A percentile compares a stretch with the other conserved stretches of the same genome.
Conservation (phyloP, 2,888 invertebrate genomes). For the Mimumesa dahlbomi region DNA sequence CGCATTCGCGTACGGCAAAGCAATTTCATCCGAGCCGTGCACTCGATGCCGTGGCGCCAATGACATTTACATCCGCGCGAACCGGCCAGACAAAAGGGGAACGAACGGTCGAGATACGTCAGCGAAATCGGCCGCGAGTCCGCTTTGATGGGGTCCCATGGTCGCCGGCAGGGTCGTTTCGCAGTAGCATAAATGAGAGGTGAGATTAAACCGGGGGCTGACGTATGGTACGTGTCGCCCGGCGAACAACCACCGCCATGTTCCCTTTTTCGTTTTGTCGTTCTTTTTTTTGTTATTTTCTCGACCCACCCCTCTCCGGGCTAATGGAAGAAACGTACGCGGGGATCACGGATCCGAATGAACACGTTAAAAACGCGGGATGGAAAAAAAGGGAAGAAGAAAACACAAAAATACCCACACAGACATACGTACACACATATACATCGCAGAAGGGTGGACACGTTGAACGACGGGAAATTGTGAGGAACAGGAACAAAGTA, state of each 20-base stretch:
- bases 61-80: constrained; percentile 66
- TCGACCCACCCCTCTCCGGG: constrained; percentile 4
- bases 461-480: too few species aligned
- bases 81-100: constrained; percentile 62
- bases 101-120: constrained; percentile 66
- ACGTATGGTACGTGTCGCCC: constrained; percentile 66
- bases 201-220: constrained; percentile 75
- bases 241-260: constrained; percentile 37
- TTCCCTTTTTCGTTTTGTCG: constrained; percentile 32
- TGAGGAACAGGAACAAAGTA: too few species aligned
- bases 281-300: constrained; percentile 3
- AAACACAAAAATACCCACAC: too few species aligned
- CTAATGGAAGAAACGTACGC: constrained; percentile 55
- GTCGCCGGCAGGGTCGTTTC: constrained; percentile 71
- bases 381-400: not conserved
- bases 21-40: constrained; percentile 51
- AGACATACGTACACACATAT: too few species aligned
- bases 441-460: too few species aligned
- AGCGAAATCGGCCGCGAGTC: constrained; percentile 67
- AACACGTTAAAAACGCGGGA: constrained; percentile 51
- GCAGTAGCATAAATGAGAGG: constrained; percentile 76
- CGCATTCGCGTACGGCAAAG: constrained; percentile 32
- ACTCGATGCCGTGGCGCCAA: constrained; percentile 62
- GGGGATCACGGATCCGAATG: constrained; percentile 55
- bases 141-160: constrained; percentile 56